phyloP scores from a whole-genome alignment of 2,797 vertebrate genomes.

The Microctenopoma stevenorrisi region DNA sequence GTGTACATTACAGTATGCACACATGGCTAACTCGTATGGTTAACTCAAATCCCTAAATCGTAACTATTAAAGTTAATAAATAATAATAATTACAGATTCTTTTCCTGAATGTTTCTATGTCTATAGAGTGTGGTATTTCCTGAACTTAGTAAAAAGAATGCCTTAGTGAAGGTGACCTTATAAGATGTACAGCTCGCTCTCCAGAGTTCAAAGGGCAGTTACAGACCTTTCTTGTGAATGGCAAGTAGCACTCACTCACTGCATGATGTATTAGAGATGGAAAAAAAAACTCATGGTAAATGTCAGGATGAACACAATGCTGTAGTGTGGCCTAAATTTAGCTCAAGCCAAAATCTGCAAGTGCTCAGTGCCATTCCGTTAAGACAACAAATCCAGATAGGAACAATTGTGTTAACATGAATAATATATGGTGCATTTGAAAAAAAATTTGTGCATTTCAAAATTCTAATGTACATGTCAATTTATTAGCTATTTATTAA shows the following conservation, averaged over 20 bases:
- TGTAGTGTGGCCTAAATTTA: slow-evolving; percentile 5
- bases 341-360: neutral
- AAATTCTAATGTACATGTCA: neutral
- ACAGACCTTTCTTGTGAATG: slow-evolving; percentile 11
- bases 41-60: neutral
- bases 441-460: too few species aligned
- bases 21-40: neutral
- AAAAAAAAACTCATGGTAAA: neutral
- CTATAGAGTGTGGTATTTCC: slow-evolving; percentile 1
- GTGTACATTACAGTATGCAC: neutral
- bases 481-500: neutral
- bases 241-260: neutral
- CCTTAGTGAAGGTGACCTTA: slow-evolving; percentile 11
- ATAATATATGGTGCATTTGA: too few species aligned
- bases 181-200: neutral
- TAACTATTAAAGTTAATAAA: neutral
- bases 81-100: neutral
- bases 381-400: neutral
- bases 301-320: slow-evolving; percentile 16
- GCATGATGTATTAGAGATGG: neutral
- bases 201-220: neutral
- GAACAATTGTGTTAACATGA: neutral
- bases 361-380: neutral
- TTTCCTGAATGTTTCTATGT: slow-evolving; percentile 9
- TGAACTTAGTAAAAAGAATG: neutral